Conservation (phyloP, 2,113 vertebrate genomes). For the Pithys albifrons region DNA sequence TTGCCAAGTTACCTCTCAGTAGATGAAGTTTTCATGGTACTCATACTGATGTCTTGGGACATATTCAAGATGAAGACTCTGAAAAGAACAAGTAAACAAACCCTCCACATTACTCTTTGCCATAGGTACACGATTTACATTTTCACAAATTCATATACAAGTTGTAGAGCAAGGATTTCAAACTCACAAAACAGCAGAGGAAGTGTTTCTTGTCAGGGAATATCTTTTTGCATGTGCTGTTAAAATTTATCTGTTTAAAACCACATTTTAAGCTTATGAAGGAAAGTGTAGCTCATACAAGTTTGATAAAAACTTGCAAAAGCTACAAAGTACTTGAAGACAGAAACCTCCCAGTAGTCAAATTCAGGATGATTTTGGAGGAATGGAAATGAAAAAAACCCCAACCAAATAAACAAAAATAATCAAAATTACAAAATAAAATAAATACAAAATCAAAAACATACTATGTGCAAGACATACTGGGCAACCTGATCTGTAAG, state of each 20-base stretch:
- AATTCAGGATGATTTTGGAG: neutral
- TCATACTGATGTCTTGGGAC: neutral
- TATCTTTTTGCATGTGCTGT: neutral
- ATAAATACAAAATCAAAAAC: neutral
- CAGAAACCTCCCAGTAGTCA: neutral
- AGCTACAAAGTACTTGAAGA: neutral
- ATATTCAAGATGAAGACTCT: neutral
- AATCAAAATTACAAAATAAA: neutral
- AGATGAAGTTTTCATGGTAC: neutral
- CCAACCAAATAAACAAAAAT: neutral
- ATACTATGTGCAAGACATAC: fast-evolving
- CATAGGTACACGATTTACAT: neutral
- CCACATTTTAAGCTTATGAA: neutral
- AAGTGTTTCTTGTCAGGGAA: neutral
- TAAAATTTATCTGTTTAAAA: neutral
- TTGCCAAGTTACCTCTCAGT: neutral
- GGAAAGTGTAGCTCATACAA: neutral
- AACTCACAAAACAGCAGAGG: neutral
- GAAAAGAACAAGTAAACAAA: neutral
- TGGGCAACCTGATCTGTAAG: neutral
- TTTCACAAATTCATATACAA: neutral
- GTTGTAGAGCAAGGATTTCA: neutral
- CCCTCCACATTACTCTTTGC: neutral
- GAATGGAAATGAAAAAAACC: neutral
- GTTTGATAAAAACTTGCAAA: neutral